Base-by-base conservation (phyloP, 2,797 vertebrate genomes). In the Melanogrammus aeglefinus region DNA sequence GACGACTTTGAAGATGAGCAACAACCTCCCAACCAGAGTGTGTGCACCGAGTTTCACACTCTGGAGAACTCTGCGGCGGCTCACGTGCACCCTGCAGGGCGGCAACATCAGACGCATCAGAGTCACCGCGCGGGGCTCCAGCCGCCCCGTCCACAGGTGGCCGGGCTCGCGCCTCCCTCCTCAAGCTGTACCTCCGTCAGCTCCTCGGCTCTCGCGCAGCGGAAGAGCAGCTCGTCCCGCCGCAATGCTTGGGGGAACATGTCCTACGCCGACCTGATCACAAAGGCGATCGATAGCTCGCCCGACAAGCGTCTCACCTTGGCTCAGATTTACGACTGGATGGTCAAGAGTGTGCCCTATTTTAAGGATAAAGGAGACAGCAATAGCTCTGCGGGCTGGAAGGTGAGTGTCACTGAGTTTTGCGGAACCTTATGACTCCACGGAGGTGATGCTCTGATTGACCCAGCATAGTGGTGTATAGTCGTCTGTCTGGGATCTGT, bases 291-390 rank as follows among this genome's bases (percentile, higher is more conserved):
- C 88, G 96, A 99, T 90, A 97, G 96, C 92, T 96, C 97, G 41
- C 96, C 97, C 0, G 97, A 99, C 92, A 97, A 97, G 94, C 93
- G 98, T 36, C 96, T 99, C 84, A 99, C 98, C 0, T 92, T 99
- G 85, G 97, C 96, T 16, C 98, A 98, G 94, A 98, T 99, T 82
- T 99, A 99, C 91, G 97, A 99, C 92, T 98, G 98, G 97, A 99
- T 99, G 98, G 98, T 98, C 80, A 96, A 97, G 93, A 97, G 94
- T 38, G 97, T 98, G 14, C 96, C 98, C 27, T 99, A 98, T 93
- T 99, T 99, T 94, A 99, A 98, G 88, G 98, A 99, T 86, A 99
- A 99, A 89, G 97, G 97, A 21, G 97, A 99, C 95, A 99, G 96
- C 88, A 99, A 98, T 92, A 99, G 97, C 86, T 98, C 97, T 0